phyloP scores from a whole-genome alignment of 2,888 invertebrate species.

The Tanytarsus gracilentus region DNA sequence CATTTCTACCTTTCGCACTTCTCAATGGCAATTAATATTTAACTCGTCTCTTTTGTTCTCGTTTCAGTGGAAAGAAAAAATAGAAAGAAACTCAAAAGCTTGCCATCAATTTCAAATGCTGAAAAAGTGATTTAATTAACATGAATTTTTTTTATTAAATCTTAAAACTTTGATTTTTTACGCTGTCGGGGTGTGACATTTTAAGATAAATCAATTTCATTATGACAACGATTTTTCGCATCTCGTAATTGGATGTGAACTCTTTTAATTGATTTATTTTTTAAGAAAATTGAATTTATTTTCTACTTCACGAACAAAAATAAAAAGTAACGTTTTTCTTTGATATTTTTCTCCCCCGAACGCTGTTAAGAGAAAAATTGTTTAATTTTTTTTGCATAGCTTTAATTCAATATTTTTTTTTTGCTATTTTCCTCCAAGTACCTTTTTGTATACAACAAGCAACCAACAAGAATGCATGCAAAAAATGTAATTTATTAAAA shows the following conservation, averaged over 20 bases:
- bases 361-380: too few relatives aligned
- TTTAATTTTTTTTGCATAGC: too few relatives aligned
- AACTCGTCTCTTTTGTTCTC: conserved; percentile 15
- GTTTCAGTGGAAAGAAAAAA: conserved; percentile 29
- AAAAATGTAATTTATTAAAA: conserved; percentile 8
- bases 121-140: conserved; percentile 19
- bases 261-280: too few relatives aligned
- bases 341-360: too few relatives aligned
- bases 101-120: conserved; percentile 22
- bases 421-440: too few relatives aligned
- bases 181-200: not conserved
- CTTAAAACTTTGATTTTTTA: conserved; percentile 1
- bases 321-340: too few relatives aligned
- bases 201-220: not conserved
- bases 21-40: conserved; percentile 15
- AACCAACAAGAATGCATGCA: not conserved
- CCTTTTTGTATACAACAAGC: not conserved
- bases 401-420: too few relatives aligned
- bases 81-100: conserved; percentile 27
- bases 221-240: not conserved
- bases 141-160: not conserved
- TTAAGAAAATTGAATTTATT: too few relatives aligned
- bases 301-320: too few relatives aligned
- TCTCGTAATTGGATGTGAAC: too few relatives aligned
- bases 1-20: too few relatives aligned